Conservation (phyloP, 2,113 vertebrate genomes). For the Dolichallabes microphthalmus region DNA sequence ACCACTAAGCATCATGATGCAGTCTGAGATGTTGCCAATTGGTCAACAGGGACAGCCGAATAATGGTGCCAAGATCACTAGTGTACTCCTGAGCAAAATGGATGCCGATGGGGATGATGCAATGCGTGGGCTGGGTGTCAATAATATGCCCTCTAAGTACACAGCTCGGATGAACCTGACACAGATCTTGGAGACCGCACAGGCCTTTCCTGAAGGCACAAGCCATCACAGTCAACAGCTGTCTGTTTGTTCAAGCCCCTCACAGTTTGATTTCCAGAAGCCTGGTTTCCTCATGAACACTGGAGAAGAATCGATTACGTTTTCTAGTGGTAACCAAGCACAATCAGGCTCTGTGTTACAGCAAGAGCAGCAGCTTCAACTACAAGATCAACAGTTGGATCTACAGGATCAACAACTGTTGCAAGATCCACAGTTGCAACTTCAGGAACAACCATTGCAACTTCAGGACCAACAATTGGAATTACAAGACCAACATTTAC, state of each 20-base stretch:
- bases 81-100: conserved; percentile 94
- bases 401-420: conserved; percentile 47
- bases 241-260: conserved; percentile 83
- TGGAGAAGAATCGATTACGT: conserved; percentile 81
- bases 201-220: conserved; percentile 69
- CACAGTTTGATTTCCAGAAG: conserved; percentile 92
- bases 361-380: conserved; percentile 69
- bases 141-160: conserved; percentile 97
- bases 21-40: conserved; percentile 87
- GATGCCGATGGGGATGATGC: conserved; percentile 92
- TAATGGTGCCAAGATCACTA: conserved; percentile 92
- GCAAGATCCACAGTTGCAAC: conserved; percentile 35
- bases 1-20: conserved; percentile 96
- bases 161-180: conserved; percentile 99
- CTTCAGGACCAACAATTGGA: conserved; percentile 48
- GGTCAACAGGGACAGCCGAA: conserved; percentile 78
- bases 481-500: conserved; percentile 38
- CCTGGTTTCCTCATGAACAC: conserved; percentile 90
- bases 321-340: conserved; percentile 89
- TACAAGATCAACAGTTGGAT: conserved; percentile 41
- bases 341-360: conserved; percentile 83
- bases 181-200: conserved; percentile 92
- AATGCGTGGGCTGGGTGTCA: conserved; percentile 92
- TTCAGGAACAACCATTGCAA: conserved; percentile 65
- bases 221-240: conserved; percentile 75